Conservation (phyloP, 1,140 invertebrate genomes). For the Atopsyche davidsoni region DNA sequence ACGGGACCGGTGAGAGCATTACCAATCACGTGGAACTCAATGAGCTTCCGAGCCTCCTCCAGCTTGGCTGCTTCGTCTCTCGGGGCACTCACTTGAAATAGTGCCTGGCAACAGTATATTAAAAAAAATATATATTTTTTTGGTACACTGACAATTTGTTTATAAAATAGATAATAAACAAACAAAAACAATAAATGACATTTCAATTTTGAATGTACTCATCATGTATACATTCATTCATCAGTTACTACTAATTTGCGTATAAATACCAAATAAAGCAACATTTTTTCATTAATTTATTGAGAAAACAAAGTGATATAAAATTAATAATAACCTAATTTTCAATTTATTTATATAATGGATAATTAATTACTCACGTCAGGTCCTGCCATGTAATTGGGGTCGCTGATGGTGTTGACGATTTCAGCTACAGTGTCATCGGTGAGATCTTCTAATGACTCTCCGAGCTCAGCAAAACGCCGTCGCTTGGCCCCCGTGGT, state of each 20-base stretch:
- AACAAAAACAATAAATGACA: not conserved
- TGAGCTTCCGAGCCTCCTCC: conserved; percentile 83
- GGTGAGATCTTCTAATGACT: conserved; percentile 55
- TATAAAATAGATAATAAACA: not conserved
- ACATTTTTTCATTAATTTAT: no score
- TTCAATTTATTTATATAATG: no score
- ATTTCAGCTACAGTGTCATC: conserved; percentile 70
- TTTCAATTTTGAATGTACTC: no score
- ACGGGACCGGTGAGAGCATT: conserved; percentile 86
- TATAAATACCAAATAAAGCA: no score
- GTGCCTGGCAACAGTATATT: conserved; percentile 40
- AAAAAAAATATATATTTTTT: no score
- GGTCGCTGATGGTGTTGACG: conserved; percentile 69
- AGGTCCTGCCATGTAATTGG: conserved; percentile 74
- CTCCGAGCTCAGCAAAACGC: conserved; percentile 36
- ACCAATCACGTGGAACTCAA: conserved; percentile 90
- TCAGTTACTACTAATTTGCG: no score
- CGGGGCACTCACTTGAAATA: conserved; percentile 79
- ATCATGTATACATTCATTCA: no score
- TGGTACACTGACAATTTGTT: not conserved
- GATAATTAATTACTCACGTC: conserved; percentile 51
- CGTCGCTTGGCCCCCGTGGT: conserved; percentile 37
- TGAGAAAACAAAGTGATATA: no score
- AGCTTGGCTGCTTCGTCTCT: conserved; percentile 86
- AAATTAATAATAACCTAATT: no score